These are phyloP conservation scores for Clamator glandarius DNA, from an alignment of 2,797 vertebrate species.

Conservation along the genomic window DNA sequence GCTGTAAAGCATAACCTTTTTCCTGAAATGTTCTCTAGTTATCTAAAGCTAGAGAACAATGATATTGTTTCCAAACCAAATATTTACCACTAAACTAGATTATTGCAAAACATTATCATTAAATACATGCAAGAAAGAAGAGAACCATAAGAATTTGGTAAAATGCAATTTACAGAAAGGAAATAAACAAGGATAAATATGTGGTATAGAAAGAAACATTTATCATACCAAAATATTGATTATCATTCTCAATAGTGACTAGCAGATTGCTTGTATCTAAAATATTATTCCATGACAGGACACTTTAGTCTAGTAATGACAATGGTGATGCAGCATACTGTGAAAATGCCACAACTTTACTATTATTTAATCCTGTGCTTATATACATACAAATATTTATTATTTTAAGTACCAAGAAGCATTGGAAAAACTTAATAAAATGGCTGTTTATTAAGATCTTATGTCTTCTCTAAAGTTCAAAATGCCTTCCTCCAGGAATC, in stretches of 20 bases:
- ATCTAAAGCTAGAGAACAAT: background rate
- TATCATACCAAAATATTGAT: background rate
- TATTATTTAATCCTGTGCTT: background rate
- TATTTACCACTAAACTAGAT: background rate
- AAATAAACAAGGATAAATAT: background rate
- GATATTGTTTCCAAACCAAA: background rate
- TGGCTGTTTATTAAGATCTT: background rate
- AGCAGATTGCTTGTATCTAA: background rate
- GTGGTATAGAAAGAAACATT: background rate
- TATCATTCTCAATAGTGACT: background rate
- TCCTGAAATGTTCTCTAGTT: background rate
- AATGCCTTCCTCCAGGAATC: background rate
- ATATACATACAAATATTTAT: rapidly evolving
- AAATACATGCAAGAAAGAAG: background rate
- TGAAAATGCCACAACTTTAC: background rate
- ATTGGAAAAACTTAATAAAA: background rate
- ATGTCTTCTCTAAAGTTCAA: background rate
- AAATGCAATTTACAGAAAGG: background rate
- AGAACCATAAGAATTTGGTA: background rate
- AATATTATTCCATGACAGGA: background rate
- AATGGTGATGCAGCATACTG: background rate
- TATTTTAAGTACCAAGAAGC: background rate
- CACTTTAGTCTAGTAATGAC: background rate
- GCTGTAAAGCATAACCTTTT: background rate
- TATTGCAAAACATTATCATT: background rate